These are phyloP conservation scores for Drosophila pegasa DNA, from an alignment of 2,888 invertebrate genomes.

Conservation along the genomic window DNA sequence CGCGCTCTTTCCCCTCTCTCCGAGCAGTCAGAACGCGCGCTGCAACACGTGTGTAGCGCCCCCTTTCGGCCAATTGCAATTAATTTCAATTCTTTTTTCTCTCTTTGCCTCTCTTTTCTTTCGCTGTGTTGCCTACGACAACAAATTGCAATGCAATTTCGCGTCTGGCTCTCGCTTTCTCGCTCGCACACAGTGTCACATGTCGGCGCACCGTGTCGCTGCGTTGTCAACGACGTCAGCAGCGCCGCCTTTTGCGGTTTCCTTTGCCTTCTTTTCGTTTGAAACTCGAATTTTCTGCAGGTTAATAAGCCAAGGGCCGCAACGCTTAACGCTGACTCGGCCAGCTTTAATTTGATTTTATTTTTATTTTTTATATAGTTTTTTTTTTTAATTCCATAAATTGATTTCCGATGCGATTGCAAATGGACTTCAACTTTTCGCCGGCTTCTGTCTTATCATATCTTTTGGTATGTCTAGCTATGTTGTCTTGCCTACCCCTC, in stretches of 20 bases:
- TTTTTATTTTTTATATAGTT: background rate
- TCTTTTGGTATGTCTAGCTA: background rate
- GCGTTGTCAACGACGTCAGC: slow-evolving; percentile 39
- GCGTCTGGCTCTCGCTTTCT: slow-evolving; percentile 20
- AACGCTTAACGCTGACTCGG: slow-evolving; percentile 22
- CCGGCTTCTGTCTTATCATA: slow-evolving; percentile 1
- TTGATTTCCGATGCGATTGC: slow-evolving; percentile 34
- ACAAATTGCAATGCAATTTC: slow-evolving; percentile 56
- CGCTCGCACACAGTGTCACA: slow-evolving; percentile 55
- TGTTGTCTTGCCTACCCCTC: background rate
- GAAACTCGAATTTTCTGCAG: slow-evolving; percentile 13
- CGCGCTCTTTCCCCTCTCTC: background rate
- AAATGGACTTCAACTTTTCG: slow-evolving; percentile 16
- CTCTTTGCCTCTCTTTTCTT: slow-evolving; percentile 12
- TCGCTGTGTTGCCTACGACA: slow-evolving; percentile 65
- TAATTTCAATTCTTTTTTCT: slow-evolving; percentile 55
- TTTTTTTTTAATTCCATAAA: slow-evolving; percentile 21
- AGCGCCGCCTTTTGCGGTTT: slow-evolving; percentile 38
- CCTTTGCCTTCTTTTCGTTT: slow-evolving; percentile 23
- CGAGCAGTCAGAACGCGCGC: slow-evolving; percentile 13
- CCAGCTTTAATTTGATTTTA: slow-evolving; percentile 15
- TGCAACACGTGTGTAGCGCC: slow-evolving; percentile 64
- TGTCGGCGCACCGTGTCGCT: slow-evolving; percentile 69
- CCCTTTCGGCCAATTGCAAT: slow-evolving; percentile 36
- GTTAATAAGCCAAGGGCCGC: slow-evolving; percentile 25